phyloP scores from a whole-genome alignment of 1,140 invertebrate species.

The Anastrepha ludens region DNA sequence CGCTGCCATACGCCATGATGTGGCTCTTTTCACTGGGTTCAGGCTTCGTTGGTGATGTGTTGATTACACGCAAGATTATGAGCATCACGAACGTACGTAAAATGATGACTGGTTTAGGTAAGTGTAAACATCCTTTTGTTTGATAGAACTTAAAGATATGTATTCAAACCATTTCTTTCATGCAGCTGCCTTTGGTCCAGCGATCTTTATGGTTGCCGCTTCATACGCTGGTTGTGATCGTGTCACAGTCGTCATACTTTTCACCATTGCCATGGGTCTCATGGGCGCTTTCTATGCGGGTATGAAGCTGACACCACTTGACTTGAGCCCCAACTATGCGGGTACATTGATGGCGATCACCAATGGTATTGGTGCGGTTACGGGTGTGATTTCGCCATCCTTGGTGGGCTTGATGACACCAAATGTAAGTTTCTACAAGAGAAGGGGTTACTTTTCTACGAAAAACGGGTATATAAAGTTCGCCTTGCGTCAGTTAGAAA shows the following conservation, averaged over 20 bases:
- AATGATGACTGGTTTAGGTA: conserved; percentile 84
- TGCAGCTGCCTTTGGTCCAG: conserved; percentile 83
- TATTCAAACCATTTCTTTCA: neutral
- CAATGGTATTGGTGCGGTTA: conserved; percentile 88
- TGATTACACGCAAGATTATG: conserved; percentile 78
- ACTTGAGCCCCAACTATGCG: conserved; percentile 88
- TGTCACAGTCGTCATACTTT: conserved; percentile 80
- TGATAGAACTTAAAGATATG: too few species aligned
- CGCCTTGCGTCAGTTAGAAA: too few species aligned
- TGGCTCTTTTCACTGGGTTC: conserved; percentile 82
- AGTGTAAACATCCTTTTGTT: neutral
- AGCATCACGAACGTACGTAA: conserved; percentile 80
- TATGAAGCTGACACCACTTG: conserved; percentile 88
- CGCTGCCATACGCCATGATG: conserved; percentile 84
- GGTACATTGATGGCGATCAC: conserved; percentile 89
- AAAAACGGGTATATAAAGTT: too few species aligned
- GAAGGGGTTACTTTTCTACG: neutral
- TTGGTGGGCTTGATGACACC: conserved; percentile 85
- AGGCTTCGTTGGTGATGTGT: conserved; percentile 81
- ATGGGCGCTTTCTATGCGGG: conserved; percentile 87
- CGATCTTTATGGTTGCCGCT: conserved; percentile 86
- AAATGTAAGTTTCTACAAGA: conserved; percentile 77
- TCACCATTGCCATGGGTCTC: conserved; percentile 83
- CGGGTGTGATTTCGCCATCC: conserved; percentile 87
- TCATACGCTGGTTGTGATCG: conserved; percentile 87